Conservation (phyloP, 2,797 vertebrate species). For the Etheostoma perlongum region DNA sequence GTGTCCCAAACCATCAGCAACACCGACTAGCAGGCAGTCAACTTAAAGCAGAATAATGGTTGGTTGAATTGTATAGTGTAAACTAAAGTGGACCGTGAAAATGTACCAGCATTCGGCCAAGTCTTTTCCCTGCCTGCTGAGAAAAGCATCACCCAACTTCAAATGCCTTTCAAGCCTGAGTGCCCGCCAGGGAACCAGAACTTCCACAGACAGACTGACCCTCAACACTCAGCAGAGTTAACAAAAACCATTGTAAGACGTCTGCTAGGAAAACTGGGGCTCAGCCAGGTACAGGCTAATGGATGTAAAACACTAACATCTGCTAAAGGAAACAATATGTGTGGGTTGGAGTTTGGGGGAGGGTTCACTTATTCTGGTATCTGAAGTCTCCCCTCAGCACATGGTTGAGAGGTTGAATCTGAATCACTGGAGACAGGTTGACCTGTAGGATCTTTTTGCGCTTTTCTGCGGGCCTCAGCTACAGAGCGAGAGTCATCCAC, state of each 20-base stretch:
- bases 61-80: slow-evolving; percentile 28
- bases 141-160: slow-evolving; percentile 45
- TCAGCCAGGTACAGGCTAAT: slow-evolving; percentile 38
- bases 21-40: slow-evolving; percentile 10
- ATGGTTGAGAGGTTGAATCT: slow-evolving; percentile 89
- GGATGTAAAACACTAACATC: slow-evolving; percentile 54
- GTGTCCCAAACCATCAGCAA: slow-evolving; percentile 4
- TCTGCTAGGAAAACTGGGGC: slow-evolving; percentile 44
- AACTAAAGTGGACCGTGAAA: slow-evolving; percentile 26
- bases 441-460: slow-evolving; percentile 93
- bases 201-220: slow-evolving; percentile 17
- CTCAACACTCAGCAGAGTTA: slow-evolving; percentile 22
- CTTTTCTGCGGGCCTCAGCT: slow-evolving; percentile 91
- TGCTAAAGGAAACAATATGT: slow-evolving; percentile 39
- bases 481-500: slow-evolving; percentile 91
- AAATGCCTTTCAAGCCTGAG: slow-evolving; percentile 28
- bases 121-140: slow-evolving; percentile 68
- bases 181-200: slow-evolving; percentile 31
- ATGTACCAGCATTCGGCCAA: slow-evolving; percentile 31
- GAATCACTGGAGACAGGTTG: slow-evolving; percentile 93
- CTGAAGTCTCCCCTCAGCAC: slow-evolving; percentile 74
- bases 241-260: slow-evolving; percentile 30
- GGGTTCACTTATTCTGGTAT: slow-evolving; percentile 70
- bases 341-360: neutral
- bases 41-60: slow-evolving; percentile 41